Base-by-base conservation (phyloP, 2,888 invertebrate genomes). In the Gryllus longicercus region DNA sequence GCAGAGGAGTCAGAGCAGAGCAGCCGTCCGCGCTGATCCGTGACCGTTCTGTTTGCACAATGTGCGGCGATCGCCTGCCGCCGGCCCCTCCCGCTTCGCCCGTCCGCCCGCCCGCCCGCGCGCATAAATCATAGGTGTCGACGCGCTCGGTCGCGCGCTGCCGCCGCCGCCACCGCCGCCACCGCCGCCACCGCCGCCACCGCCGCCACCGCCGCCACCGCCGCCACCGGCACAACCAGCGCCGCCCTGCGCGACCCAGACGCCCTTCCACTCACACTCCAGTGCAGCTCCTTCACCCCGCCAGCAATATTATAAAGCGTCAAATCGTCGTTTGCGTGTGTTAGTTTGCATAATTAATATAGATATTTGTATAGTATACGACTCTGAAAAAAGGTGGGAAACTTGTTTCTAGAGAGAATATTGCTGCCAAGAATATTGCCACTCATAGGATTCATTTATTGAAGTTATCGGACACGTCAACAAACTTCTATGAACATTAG, bases 61-160 rank as follows among this genome's bases (percentile, higher is more conserved):
- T 63, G 63, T 63, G 63, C 16, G 63, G 63, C 63, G 16, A n/a
- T 18, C 14, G 16, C 16, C 14, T 16, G 16, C 16, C 63, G 63
- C n/a, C 14, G 16, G 16, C 63, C 63, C 38, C 38, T 38, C 38
- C 38, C 38, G 63, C 16, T 14, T 14, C 63, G 4, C 16, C 14
- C 14, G 16, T 4, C 14, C 5, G 4, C 4, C 14, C 38, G 63
- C n/a, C 12, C 16, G 16, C 63, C 63, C 63, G 14, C 63, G 63
- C 63, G 63, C 63, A 63, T 63, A 63, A 63, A 63, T 63, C 63
- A 63, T n/a, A 63, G 63, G 63, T 63, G 63, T 63, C 63, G 63
- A 63, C 63, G 63, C 63, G 63, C 63, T 63, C 63, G 63, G 63
- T 63, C 63, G 63, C 63, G 14, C 16, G 63, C 63, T 10, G 3